A percentile compares a stretch with the other conserved stretches of the same genome.
These are phyloP conservation scores for Empis stercorea DNA, from an alignment of 2,888 invertebrate genomes.

Conservation along the genomic window DNA sequence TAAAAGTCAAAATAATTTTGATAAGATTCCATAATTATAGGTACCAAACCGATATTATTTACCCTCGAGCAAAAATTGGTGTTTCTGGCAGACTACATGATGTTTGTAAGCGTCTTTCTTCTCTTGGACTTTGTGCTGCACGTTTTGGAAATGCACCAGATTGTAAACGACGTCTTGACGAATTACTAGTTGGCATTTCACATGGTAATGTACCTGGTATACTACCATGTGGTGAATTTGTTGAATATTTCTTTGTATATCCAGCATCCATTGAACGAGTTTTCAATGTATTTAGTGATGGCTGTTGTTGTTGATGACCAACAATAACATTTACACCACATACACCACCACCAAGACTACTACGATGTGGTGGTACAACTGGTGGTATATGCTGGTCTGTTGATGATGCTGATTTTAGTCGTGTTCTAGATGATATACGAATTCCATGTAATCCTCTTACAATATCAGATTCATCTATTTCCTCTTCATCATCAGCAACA, in stretches of 20 bases:
- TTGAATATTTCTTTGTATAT: slow-evolving; percentile 48
- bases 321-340: not conserved
- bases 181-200: slow-evolving; percentile 44
- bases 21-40: not conserved
- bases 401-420: slow-evolving; percentile 13
- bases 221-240: slow-evolving; percentile 43
- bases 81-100: slow-evolving; percentile 82
- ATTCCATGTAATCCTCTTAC: slow-evolving; percentile 13
- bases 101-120: slow-evolving; percentile 58
- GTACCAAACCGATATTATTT: not conserved
- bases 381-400: slow-evolving; percentile 38
- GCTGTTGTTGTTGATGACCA: slow-evolving; percentile 18
- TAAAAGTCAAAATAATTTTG: slow-evolving; percentile 14
- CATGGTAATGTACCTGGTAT: slow-evolving; percentile 58
- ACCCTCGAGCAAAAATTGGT: slow-evolving; percentile 70
- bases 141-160: slow-evolving; percentile 37
- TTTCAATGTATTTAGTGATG: slow-evolving; percentile 57
- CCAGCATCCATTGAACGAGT: slow-evolving; percentile 78
- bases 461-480: slow-evolving; percentile 14
- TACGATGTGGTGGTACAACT: slow-evolving; percentile 60
- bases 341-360: slow-evolving; percentile 16
- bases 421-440: slow-evolving; percentile 12
- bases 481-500: slow-evolving; percentile 40
- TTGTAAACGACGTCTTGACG: slow-evolving; percentile 32
- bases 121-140: slow-evolving; percentile 42